phyloP scores from a whole-genome alignment of 2,113 vertebrate genomes.

The Prolemur simus region DNA sequence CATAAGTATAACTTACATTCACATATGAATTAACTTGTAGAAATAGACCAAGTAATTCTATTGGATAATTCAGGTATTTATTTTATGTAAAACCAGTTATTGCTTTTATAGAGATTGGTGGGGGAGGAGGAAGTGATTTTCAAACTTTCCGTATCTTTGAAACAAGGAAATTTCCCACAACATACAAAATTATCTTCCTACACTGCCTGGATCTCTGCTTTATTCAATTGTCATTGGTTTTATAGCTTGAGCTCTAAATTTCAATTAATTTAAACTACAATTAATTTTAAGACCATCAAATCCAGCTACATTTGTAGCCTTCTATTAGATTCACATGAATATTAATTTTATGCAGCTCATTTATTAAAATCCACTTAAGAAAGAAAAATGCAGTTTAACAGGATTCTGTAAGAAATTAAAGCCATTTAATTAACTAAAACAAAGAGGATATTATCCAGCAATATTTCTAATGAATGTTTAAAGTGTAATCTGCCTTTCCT shows the following conservation, averaged over 20 bases:
- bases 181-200: neutral
- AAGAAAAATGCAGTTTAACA: conserved; percentile 45
- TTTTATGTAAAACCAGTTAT: neutral
- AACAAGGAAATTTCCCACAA: neutral
- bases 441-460: neutral
- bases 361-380: conserved; percentile 56
- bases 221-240: neutral
- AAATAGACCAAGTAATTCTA: neutral
- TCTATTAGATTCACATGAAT: neutral
- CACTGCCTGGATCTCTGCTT: neutral
- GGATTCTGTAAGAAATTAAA: conserved; percentile 16
- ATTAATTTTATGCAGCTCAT: conserved; percentile 40
- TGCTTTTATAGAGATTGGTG: neutral
- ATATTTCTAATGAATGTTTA: neutral
- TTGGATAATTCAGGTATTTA: neutral
- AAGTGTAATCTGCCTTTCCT: neutral
- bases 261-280: neutral
- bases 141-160: neutral
- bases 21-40: neutral
- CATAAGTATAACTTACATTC: neutral
- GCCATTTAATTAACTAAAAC: conserved; percentile 45
- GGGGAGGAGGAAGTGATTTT: neutral
- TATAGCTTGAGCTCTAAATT: neutral
- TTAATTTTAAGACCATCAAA: conserved; percentile 46
- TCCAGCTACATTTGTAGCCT: neutral